Conservation (phyloP, 1,140 invertebrate genomes). For the Thaumatotibia leucotreta region DNA sequence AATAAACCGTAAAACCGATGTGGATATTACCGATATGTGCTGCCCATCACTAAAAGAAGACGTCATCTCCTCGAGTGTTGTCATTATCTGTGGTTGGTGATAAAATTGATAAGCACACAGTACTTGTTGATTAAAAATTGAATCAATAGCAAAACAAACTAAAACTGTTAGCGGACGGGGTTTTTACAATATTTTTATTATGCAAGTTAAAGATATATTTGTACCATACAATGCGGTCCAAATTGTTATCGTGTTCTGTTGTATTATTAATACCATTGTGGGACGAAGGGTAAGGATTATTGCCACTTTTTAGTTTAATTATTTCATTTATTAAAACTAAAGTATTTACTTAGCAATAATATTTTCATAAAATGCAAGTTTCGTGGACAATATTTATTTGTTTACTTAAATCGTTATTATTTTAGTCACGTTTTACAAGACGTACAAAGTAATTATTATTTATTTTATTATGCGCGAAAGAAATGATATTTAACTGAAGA, state of each 20-base stretch:
- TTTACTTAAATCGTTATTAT: too few species aligned
- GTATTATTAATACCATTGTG: constrained; percentile 31
- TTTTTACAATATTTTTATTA: background rate
- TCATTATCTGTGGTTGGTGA: constrained; percentile 1
- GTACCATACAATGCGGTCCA: background rate
- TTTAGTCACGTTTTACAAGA: too few species aligned
- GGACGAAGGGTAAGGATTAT: constrained; percentile 42
- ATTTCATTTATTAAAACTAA: background rate
- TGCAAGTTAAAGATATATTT: background rate
- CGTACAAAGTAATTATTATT: too few species aligned
- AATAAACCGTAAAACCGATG: background rate
- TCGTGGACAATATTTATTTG: too few species aligned
- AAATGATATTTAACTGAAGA: too few species aligned
- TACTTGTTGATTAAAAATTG: constrained; percentile 42
- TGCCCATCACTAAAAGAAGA: background rate
- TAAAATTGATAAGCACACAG: constrained; percentile 34
- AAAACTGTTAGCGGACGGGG: background rate
- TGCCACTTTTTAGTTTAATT: background rate
- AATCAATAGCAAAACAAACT: constrained; percentile 16
- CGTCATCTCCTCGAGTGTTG: background rate
- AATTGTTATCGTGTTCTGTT: constrained; percentile 23
- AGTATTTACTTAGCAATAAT: too few species aligned
- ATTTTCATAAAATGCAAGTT: too few species aligned
- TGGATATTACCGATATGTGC: too few species aligned
- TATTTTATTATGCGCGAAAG: too few species aligned